Evolutionary conservation across 2,797 vertebrate species (phyloP).

Genomic region (Sebastes hopkinsi): DNA sequence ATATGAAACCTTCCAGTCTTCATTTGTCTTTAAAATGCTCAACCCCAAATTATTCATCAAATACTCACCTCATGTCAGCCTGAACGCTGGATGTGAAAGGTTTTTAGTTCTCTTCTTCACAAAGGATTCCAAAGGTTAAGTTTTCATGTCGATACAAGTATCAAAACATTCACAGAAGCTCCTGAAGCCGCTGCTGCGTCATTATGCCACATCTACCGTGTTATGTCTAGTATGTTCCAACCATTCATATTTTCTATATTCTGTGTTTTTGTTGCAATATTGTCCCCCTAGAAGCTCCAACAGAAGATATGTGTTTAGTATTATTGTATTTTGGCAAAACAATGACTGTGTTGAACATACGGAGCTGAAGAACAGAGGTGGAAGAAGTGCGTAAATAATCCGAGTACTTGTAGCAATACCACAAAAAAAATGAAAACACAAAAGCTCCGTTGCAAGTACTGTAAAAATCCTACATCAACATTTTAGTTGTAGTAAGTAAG

Average conservation of each 20-base stretch:
- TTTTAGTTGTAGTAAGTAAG: background rate
- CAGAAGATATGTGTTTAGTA: background rate
- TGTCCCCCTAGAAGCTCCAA: background rate
- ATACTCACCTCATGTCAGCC: background rate
- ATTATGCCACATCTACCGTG: background rate
- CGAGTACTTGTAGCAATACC: background rate
- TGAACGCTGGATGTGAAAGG: background rate
- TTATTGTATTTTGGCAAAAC: background rate
- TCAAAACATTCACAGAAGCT: background rate
- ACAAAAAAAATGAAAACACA: fast-evolving
- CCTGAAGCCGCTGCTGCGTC: background rate
- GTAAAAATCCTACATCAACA: background rate
- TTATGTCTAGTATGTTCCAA: background rate
- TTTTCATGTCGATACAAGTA: background rate
- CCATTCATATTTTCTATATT: background rate
- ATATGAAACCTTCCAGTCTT: background rate
- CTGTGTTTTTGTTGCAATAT: background rate
- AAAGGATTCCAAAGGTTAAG: background rate
- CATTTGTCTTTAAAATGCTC: background rate
- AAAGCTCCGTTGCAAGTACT: background rate
- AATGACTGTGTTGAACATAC: background rate
- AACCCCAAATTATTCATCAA: background rate
- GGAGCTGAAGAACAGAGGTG: background rate
- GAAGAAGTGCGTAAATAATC: background rate
- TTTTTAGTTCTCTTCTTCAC: too few relatives aligned